Percentiles rank a stretch among this genome's conserved stretches.
phyloP scores from a whole-genome alignment of 2,888 invertebrate species.

The Hemicrepidius hirtus region DNA sequence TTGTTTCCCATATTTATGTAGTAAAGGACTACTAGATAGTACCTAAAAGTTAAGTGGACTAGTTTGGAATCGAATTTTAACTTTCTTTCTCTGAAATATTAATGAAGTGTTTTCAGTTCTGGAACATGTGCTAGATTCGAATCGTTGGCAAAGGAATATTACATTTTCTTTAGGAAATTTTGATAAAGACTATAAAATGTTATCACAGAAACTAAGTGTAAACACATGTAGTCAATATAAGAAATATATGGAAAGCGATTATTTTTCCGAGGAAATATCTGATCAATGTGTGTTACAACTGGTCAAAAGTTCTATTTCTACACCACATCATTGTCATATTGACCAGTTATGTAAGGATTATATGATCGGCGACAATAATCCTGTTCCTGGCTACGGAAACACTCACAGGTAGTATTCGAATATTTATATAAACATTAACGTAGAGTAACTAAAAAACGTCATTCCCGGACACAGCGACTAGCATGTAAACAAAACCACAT shows the following conservation, averaged over 20 bases:
- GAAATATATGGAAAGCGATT: constrained; percentile 42
- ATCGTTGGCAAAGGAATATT: constrained; percentile 52
- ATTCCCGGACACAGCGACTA: no score
- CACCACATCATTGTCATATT: constrained; percentile 55
- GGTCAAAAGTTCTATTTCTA: constrained; percentile 35
- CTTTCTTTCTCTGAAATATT: no score
- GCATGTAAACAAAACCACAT: no score
- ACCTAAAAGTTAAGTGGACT: no score
- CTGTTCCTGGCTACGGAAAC: constrained; percentile 67
- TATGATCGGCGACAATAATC: constrained; percentile 56
- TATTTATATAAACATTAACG: no score
- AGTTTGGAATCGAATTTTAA: no score
- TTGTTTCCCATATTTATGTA: no score
- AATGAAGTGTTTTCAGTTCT: constrained; percentile 49
- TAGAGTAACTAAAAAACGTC: not conserved
- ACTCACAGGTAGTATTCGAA: constrained; percentile 64
- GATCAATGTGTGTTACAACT: constrained; percentile 56
- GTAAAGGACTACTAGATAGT: no score
- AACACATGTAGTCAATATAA: constrained; percentile 41
- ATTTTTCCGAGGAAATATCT: constrained; percentile 53
- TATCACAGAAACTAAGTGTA: not conserved
- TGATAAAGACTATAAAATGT: not conserved
- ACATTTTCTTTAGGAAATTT: constrained; percentile 25
- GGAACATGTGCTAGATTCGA: constrained; percentile 46
- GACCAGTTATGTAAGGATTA: constrained; percentile 50